Evolutionary conservation across 2,113 vertebrate genomes (phyloP), one percentile per base, ranked within the genome.

Genomic region (Oophaga pumilio): DNA sequence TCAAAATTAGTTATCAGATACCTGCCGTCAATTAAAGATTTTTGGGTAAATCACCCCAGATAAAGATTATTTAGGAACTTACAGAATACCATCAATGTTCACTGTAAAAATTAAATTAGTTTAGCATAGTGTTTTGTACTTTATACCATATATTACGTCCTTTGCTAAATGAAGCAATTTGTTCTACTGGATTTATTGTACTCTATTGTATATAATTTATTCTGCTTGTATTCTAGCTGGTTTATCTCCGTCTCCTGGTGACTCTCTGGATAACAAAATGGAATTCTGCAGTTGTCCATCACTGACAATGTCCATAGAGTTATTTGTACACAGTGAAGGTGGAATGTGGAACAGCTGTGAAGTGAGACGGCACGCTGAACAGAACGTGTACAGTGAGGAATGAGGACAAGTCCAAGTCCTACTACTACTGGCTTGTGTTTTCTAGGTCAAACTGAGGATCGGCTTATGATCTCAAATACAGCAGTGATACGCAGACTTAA

Each of bases 221-320:
- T 43, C 33, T 43, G 82, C 10, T 26, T 24, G 28, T 43, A 43
- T 43, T 43, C 33, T 43, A 87, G 17, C 18, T 24, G 28, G 68
- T 68, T 62, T 82, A 22, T 83, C 9, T 26, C 33, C 13, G 64
- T 74, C n/a, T 88, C 69, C 84, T 84, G 50, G 71, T 76, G 80
- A 84, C 80, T 66, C 43, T 22, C 17, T 52, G 87, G 33, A 74
- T 81, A 82, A 74, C 78, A 82, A 52, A 64, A 56, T 68, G 71
- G 87, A 88, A 88, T 88, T 68, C 69, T 76, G 59, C 87, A 88
- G 87, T 88, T 88, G 87, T 84, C 71, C 56, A 9, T n/a, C 43
- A 20, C 1, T 74, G 78, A 76, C 86, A 87, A 82, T 87, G 53
- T 57, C n/a, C n/a, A 59, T 53, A 77, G 71, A 88, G 33, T 49